Percentiles rank a stretch among this genome's conserved stretches.
These are phyloP conservation scores for Rhinolophus sinicus DNA, from an alignment of 2,113 vertebrate species.

Conservation along the genomic window DNA sequence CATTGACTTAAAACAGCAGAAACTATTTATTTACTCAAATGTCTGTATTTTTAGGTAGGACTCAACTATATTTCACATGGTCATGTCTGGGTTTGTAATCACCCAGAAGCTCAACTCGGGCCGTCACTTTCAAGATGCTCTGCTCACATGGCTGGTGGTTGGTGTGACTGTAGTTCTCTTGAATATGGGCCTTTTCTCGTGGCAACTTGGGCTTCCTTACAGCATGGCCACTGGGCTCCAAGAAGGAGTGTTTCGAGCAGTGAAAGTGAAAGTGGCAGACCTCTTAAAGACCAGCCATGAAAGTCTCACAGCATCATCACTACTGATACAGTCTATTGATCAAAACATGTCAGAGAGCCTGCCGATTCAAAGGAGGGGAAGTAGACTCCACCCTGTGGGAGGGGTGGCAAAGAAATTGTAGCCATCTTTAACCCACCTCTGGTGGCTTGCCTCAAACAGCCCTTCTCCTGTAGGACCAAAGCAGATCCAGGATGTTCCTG, in stretches of 20 bases:
- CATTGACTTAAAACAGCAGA: neutral
- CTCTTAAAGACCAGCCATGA: neutral
- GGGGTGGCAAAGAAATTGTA: neutral
- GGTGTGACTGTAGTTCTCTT: neutral
- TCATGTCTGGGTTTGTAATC: neutral
- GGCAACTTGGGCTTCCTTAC: neutral
- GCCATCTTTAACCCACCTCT: no score
- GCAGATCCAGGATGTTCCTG: neutral
- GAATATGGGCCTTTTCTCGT: neutral
- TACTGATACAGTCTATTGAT: neutral
- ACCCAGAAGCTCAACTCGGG: neutral
- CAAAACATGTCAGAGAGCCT: neutral
- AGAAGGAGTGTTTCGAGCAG: neutral
- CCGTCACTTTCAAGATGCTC: no score
- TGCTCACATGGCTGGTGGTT: fast-evolving
- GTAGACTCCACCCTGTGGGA: neutral
- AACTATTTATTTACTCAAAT: neutral
- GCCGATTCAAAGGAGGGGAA: neutral
- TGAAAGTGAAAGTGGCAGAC: neutral
- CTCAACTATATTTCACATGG: neutral
- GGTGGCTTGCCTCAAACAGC: neutral
- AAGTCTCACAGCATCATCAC: neutral
- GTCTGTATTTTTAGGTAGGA: neutral
- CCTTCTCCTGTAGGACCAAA: neutral
- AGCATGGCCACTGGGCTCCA: neutral